phyloP scores from a whole-genome alignment of 1,140 invertebrate species.

The Myzus persicae region DNA sequence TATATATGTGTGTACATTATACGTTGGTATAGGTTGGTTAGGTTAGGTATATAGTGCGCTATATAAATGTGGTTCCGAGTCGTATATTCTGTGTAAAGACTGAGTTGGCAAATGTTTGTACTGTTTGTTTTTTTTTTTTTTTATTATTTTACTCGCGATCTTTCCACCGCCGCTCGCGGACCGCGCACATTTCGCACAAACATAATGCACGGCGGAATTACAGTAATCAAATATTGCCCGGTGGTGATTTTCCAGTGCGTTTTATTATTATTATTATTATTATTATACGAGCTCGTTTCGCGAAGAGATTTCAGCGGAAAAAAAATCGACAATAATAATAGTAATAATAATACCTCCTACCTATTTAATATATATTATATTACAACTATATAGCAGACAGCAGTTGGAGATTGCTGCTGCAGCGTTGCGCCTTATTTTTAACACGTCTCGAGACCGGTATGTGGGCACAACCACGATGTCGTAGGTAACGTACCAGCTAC shows the following conservation, averaged over 20 bases:
- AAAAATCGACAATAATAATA: not conserved
- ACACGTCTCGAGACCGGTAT: not conserved
- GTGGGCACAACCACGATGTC: not conserved
- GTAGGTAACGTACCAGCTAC: not conserved
- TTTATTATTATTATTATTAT: slow-evolving; percentile 7
- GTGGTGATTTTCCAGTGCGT: not conserved
- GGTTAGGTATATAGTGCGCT: not conserved
- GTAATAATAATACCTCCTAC: not conserved
- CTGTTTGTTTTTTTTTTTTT: not conserved
- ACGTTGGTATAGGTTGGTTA: too few species aligned
- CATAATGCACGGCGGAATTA: slow-evolving; percentile 15
- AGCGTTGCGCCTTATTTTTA: not conserved
- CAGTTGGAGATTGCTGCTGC: not conserved
- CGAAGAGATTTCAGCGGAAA: not conserved
- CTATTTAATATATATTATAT: not conserved
- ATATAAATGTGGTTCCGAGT: not conserved
- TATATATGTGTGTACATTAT: not conserved
- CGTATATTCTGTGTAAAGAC: not conserved
- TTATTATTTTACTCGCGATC: not conserved
- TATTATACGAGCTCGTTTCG: not conserved
- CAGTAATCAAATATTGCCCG: slow-evolving; percentile 37
- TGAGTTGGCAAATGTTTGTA: slow-evolving; percentile 36
- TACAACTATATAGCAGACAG: too few species aligned
- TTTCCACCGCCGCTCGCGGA: not conserved
- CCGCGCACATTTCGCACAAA: not conserved